phyloP scores from a whole-genome alignment of 1,140 invertebrate species.

The Reticulitermes speratus region DNA sequence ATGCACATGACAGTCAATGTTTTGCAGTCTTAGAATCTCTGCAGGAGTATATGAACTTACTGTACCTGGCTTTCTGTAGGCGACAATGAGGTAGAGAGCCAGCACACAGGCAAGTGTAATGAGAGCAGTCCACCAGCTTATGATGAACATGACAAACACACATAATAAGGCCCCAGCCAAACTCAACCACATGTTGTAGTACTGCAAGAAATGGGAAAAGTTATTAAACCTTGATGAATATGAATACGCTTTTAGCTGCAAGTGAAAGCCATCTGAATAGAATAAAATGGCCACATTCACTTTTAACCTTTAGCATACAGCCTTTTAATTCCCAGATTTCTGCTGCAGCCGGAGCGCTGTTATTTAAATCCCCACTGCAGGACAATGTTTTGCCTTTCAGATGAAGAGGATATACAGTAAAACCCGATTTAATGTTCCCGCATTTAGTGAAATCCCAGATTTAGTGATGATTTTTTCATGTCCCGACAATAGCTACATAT shows the following conservation, averaged over 20 bases:
- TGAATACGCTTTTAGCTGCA: background rate
- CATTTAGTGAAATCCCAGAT: too few species aligned
- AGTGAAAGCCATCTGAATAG: too few species aligned
- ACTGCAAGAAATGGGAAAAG: constrained; percentile 59
- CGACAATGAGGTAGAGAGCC: constrained; percentile 82
- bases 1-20: background rate
- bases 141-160: constrained; percentile 93
- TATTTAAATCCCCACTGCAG: too few species aligned
- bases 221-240: background rate
- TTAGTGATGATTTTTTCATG: too few species aligned
- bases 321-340: too few species aligned
- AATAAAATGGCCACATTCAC: too few species aligned
- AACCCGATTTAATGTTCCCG: too few species aligned
- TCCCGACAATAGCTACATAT: too few species aligned
- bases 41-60: background rate
- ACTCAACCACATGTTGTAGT: constrained; percentile 96
- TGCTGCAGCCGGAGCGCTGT: too few species aligned
- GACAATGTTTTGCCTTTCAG: too few species aligned
- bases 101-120: constrained; percentile 81
- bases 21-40: background rate
- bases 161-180: constrained; percentile 85
- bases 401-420: too few species aligned
- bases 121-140: constrained; percentile 89
- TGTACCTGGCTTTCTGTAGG: constrained; percentile 74
- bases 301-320: too few species aligned